A percentile compares a stretch with the other conserved stretches of the same genome.
These are phyloP conservation scores for Rhadina sibilatrix DNA, from an alignment of 2,113 vertebrate species.

Conservation along the genomic window DNA sequence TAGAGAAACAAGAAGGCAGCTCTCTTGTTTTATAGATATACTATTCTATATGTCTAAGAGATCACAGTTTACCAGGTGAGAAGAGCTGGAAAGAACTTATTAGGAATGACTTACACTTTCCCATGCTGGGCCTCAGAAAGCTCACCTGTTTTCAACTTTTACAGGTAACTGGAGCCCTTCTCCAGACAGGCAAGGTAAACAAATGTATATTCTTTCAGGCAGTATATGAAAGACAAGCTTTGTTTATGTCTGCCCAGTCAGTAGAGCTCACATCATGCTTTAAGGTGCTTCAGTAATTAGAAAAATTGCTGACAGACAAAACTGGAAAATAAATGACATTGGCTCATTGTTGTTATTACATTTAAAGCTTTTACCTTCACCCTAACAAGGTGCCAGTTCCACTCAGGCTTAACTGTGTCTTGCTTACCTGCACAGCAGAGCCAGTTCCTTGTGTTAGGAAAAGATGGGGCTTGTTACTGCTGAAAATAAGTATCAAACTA, in stretches of 20 bases:
- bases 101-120: not conserved
- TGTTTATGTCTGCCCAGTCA: constrained; percentile 5
- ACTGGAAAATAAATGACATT: not conserved
- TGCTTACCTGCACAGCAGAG: not conserved
- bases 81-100: not conserved
- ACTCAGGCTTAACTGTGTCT: not conserved
- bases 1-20: not conserved
- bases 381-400: not conserved
- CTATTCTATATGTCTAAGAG: not conserved
- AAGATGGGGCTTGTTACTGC: not conserved
- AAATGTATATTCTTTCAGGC: constrained; percentile 4
- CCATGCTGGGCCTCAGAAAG: not conserved
- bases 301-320: constrained; percentile 5
- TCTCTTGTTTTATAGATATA: not conserved
- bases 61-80: not conserved
- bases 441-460: not conserved
- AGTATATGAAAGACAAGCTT: not conserved
- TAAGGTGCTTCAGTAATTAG: constrained; percentile 37
- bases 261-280: not conserved
- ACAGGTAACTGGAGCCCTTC: not conserved
- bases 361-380: not conserved
- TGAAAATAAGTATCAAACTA: not conserved
- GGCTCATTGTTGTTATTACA: not conserved
- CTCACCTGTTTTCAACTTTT: not conserved
- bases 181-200: constrained; percentile 14